A percentile compares a stretch with the other conserved stretches of the same genome.
phyloP scores from a whole-genome alignment of 2,888 invertebrate species.

The Trissolcus japonicus region DNA sequence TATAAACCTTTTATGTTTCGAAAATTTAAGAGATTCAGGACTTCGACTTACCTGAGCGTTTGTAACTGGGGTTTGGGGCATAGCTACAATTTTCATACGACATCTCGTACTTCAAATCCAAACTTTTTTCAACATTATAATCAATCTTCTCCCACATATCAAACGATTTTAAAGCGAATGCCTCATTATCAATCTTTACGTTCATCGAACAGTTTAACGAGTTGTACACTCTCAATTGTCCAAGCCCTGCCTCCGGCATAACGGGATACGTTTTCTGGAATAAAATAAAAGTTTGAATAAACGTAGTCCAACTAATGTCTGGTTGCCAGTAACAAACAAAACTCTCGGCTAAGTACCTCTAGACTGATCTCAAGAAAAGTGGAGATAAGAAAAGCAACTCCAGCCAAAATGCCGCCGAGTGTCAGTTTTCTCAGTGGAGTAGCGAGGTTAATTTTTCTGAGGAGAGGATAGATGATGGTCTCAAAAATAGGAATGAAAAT shows the following conservation, averaged over 20 bases:
- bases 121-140: slow-evolving; percentile 26
- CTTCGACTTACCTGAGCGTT: not conserved
- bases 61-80: not conserved
- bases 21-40: too few species aligned
- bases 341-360: slow-evolving; percentile 78
- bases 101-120: slow-evolving; percentile 6
- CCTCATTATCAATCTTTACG: slow-evolving; percentile 42
- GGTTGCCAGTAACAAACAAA: not conserved
- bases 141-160: slow-evolving; percentile 63
- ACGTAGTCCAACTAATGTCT: too few species aligned
- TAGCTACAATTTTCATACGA: slow-evolving; percentile 21
- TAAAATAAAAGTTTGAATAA: slow-evolving; percentile 22
- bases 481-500: slow-evolving; percentile 91
- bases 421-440: slow-evolving; percentile 92
- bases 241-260: slow-evolving; percentile 79
- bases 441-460: slow-evolving; percentile 82
- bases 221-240: slow-evolving; percentile 85
- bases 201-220: slow-evolving; percentile 64
- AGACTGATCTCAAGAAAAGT: slow-evolving; percentile 88
- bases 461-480: slow-evolving; percentile 86
- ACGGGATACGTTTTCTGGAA: slow-evolving; percentile 80
- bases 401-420: slow-evolving; percentile 91
- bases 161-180: slow-evolving; percentile 56
- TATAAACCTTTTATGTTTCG: too few species aligned
- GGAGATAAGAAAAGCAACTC: slow-evolving; percentile 90